Conservation (phyloP, 2,888 invertebrate genomes). For the Lasioglossum calceatum region DNA sequence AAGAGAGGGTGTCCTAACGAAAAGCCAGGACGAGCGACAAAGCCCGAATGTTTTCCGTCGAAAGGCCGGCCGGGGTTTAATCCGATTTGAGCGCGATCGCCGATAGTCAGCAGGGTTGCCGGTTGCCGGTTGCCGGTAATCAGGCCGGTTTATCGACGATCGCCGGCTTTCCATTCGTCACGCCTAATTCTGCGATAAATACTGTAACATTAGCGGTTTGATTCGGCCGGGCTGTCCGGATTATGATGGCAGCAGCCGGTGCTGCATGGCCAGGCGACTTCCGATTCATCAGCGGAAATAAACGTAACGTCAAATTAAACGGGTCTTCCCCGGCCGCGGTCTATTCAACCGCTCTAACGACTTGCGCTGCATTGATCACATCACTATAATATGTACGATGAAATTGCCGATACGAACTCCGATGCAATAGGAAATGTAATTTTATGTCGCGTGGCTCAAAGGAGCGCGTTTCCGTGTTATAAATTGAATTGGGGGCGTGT, state of each 20-base stretch:
- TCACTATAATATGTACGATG: background rate
- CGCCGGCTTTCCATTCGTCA: conserved; percentile 61
- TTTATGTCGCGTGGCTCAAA: background rate
- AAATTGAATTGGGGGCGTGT: background rate
- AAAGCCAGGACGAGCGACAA: conserved; percentile 43
- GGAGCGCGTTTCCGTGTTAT: background rate
- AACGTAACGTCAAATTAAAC: conserved; percentile 19
- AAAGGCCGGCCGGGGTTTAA: conserved; percentile 50
- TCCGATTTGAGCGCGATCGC: conserved; percentile 58
- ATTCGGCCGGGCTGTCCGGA: conserved; percentile 51
- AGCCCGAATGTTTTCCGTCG: conserved; percentile 52
- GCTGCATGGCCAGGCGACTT: background rate
- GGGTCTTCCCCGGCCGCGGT: background rate
- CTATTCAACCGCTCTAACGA: background rate
- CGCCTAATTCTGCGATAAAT: conserved; percentile 69
- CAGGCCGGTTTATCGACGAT: conserved; percentile 64
- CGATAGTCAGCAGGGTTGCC: conserved; percentile 30
- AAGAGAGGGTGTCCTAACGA: background rate
- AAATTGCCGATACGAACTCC: background rate
- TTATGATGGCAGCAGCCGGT: conserved; percentile 29
- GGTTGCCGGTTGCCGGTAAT: conserved; percentile 45
- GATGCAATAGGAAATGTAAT: background rate
- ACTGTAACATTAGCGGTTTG: conserved; percentile 64
- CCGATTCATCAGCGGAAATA: conserved; percentile 23
- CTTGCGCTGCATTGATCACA: background rate